Evolutionary conservation across 1,140 invertebrate species (phyloP).

Genomic region (Drosophila nasuta): DNA sequence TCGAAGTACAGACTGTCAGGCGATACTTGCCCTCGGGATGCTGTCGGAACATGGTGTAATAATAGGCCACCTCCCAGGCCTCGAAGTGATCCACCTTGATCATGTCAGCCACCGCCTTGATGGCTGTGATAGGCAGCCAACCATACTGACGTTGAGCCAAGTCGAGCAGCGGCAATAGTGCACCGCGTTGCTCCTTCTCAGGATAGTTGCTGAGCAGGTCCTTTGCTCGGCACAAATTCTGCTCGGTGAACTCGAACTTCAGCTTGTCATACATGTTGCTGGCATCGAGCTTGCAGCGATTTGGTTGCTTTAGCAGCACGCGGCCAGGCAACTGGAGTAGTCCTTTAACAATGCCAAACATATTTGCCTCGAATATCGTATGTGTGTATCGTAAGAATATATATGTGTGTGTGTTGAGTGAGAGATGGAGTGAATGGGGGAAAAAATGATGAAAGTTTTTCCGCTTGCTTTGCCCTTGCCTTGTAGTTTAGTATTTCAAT

Average conservation of each 20-base stretch:
- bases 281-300: neutral
- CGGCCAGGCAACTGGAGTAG: neutral
- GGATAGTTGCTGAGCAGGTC: constrained; percentile 34
- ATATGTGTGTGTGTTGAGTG: neutral
- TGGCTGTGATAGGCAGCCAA: constrained; percentile 61
- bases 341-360: constrained; percentile 20
- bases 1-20: constrained; percentile 53
- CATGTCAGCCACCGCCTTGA: constrained; percentile 40
- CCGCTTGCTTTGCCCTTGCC: constrained; percentile 1
- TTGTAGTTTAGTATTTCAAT: constrained; percentile 42
- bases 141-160: constrained; percentile 63
- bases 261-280: constrained; percentile 31
- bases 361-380: constrained; percentile 14
- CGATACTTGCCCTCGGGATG: constrained; percentile 35
- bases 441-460: constrained; percentile 1
- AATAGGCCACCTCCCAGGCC: constrained; percentile 55
- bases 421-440: neutral
- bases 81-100: constrained; percentile 48
- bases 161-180: constrained; percentile 58
- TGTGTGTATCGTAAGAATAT: neutral
- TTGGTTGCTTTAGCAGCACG: neutral
- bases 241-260: constrained; percentile 51
- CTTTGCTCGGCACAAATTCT: constrained; percentile 31
- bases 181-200: constrained; percentile 41
- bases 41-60: constrained; percentile 51